Base-by-base conservation (phyloP, 2,888 invertebrate genomes). In the Athalia rosae region DNA sequence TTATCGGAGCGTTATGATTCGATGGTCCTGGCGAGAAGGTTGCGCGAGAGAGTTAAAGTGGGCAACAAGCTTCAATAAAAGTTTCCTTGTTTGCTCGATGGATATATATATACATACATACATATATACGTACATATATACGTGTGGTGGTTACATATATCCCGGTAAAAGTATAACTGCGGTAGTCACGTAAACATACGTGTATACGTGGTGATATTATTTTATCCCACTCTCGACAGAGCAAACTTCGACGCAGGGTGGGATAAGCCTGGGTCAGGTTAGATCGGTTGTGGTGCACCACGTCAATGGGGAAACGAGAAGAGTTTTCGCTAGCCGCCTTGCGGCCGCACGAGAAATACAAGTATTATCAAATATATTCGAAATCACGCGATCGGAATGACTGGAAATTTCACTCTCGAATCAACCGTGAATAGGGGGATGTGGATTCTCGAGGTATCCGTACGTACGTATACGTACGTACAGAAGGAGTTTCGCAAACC, bases 81-180 rank as follows among this genome's bases (percentile, higher is more conserved):
- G 71, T 71, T 71, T 45, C 71, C 58, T 13, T 71, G 58, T 71
- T 71, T 71, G 71, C 50, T 71, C 71, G 58, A 71, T 56, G 71
- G 71, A 71, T 71, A 71, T 71, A n/a, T n/a, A 28, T 28, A 28
- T 28, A n/a, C n/a, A n/a, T n/a, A n/a, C n/a, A n/a, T n/a, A n/a
- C n/a, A n/a, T n/a, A n/a, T n/a, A n/a, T n/a, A n/a, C n/a, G n/a
- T n/a, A n/a, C n/a, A n/a, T n/a, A n/a, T n/a, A n/a, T n/a, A n/a
- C n/a, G n/a, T n/a, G n/a, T n/a, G n/a, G 28, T 28, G 28, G n/a
- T n/a, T 28, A 28, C 28, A 2, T 28, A 28, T 28, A 28, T 28
- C 28, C 28, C 28, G 28, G 28, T 2, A 2, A 28, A 28, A 28
- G 28, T 28, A 28, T 28, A 0, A 28, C 28, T 28, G 28, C 28